phyloP scores from a whole-genome alignment of 1,140 invertebrate species.

The Heliothis subflexa region DNA sequence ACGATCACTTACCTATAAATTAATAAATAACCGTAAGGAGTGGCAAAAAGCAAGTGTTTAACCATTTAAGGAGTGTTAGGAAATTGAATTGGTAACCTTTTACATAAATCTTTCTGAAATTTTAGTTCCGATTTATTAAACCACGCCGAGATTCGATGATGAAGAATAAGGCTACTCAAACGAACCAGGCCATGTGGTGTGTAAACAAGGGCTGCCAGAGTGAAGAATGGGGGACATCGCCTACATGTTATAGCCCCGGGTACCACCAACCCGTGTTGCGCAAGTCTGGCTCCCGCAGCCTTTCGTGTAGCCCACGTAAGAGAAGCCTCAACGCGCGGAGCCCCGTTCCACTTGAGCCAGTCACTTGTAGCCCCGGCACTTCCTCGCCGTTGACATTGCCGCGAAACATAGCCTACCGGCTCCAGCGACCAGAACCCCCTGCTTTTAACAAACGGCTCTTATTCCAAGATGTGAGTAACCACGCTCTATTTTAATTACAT shows the following conservation, averaged over 20 bases:
- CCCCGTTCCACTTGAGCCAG: neutral
- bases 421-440: neutral
- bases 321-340: neutral
- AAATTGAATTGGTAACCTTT: neutral
- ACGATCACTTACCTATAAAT: no score
- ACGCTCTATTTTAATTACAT: neutral
- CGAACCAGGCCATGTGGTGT: neutral
- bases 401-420: neutral
- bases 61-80: no score
- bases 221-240: neutral
- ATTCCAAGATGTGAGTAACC: slow-evolving; percentile 18
- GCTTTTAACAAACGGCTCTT: neutral
- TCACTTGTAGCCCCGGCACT: no score
- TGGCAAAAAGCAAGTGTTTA: neutral
- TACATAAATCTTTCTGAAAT: neutral
- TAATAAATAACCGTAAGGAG: no score
- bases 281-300: neutral
- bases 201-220: neutral
- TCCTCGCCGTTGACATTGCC: neutral
- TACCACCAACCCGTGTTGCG: neutral
- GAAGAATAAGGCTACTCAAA: slow-evolving; percentile 40
- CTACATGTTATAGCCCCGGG: neutral
- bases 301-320: neutral
- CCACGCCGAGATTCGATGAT: slow-evolving; percentile 11
- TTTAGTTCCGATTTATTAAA: neutral